A percentile compares a stretch with the other conserved stretches of the same genome.
Evolutionary conservation across 2,888 invertebrate genomes (phyloP).

Genomic region (Ophraella communa): DNA sequence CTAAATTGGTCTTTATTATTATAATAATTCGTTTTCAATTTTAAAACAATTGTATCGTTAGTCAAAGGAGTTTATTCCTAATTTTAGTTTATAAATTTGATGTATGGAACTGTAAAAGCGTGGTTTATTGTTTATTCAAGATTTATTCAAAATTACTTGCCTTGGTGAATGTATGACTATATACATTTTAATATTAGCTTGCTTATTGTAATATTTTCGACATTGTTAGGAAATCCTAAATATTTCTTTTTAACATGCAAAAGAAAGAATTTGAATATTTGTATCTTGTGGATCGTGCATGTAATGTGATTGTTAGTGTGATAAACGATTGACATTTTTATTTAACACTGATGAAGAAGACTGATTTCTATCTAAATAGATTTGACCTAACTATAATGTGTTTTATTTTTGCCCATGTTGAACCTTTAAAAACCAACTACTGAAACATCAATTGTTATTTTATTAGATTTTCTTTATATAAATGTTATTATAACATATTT

Average conservation of each 20-base stretch:
- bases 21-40: too few species aligned
- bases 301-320: slow-evolving; percentile 58
- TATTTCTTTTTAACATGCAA: slow-evolving; percentile 20
- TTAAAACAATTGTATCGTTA: too few species aligned
- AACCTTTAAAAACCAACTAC: too few species aligned
- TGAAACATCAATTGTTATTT: too few species aligned
- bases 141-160: background rate
- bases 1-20: too few species aligned
- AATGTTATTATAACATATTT: too few species aligned
- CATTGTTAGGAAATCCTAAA: slow-evolving; percentile 9
- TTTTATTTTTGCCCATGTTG: slow-evolving; percentile 13
- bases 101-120: too few species aligned
- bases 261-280: slow-evolving; percentile 12
- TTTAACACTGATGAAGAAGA: slow-evolving; percentile 57
- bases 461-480: too few species aligned
- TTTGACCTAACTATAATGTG: slow-evolving; percentile 28
- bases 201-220: background rate
- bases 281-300: slow-evolving; percentile 51
- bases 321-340: slow-evolving; percentile 50
- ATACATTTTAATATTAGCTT: background rate
- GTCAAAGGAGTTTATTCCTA: too few species aligned
- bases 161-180: background rate
- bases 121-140: too few species aligned
- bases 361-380: slow-evolving; percentile 56
- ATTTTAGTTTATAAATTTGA: too few species aligned